Conservation (phyloP, 30 jellyfish, hydroid and myxozoan genomes). For the Clytia hemisphaerica region DNA sequence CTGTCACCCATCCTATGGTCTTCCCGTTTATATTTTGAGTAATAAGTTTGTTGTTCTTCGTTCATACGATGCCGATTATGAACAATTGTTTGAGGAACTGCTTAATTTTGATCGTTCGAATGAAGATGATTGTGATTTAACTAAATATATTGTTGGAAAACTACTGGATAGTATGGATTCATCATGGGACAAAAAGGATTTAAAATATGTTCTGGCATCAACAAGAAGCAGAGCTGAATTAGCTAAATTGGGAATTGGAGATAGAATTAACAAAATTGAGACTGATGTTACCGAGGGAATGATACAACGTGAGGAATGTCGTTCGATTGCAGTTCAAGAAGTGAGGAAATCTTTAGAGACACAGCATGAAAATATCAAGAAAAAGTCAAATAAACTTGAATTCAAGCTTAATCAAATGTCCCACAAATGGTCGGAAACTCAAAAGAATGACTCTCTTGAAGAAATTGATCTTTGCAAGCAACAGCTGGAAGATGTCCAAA, state of each 20-base stretch:
- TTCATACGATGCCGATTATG: slow-evolving; percentile 12
- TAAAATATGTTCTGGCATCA: not conserved
- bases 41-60: slow-evolving; percentile 11
- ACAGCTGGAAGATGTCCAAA: too few relatives aligned
- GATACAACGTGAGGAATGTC: too few relatives aligned
- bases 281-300: too few relatives aligned
- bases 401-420: too few relatives aligned
- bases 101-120: not conserved
- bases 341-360: too few relatives aligned
- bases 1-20: slow-evolving; percentile 13
- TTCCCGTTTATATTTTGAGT: slow-evolving; percentile 5
- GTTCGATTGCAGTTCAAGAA: too few relatives aligned
- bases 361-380: too few relatives aligned
- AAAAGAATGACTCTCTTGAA: too few relatives aligned
- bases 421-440: too few relatives aligned
- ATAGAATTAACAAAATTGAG: too few relatives aligned
- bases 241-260: slow-evolving; percentile 4
- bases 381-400: too few relatives aligned
- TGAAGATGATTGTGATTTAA: not conserved
- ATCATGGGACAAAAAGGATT: slow-evolving; percentile 18
- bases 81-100: slow-evolving; percentile 12
- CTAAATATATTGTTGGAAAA: not conserved
- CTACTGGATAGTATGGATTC: not conserved
- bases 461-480: too few relatives aligned
- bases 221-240: not conserved